These are phyloP conservation scores for Melospiza melodia DNA, from an alignment of 2,113 vertebrate species.

Conservation along the genomic window DNA sequence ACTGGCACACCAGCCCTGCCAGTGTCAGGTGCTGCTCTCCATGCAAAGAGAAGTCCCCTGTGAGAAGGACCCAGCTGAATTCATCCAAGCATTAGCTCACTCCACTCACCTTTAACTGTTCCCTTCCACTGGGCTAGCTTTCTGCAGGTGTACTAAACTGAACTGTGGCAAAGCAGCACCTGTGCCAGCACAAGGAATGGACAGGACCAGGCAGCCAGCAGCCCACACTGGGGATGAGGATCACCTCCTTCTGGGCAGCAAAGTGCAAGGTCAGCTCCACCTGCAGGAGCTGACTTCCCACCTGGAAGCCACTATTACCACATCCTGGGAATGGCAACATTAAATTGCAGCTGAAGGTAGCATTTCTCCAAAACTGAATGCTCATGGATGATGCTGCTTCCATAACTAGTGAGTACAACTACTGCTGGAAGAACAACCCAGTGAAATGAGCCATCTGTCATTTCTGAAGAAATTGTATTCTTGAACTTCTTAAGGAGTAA, in stretches of 20 bases:
- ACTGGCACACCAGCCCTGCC: fast-evolving
- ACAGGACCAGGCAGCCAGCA: neutral
- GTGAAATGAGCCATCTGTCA: neutral
- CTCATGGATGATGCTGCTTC: neutral
- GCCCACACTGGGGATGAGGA: fast-evolving
- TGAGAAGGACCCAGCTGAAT: neutral
- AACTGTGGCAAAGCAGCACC: neutral
- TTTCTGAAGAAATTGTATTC: neutral
- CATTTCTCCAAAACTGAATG: neutral
- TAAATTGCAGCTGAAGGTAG: neutral
- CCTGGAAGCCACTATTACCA: neutral
- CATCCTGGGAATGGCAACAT: neutral
- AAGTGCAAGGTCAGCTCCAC: neutral
- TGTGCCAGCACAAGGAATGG: neutral
- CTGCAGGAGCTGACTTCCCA: neutral
- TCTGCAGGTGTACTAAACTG: neutral
- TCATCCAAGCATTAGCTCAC: neutral
- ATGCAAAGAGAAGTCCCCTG: neutral
- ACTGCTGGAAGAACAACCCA: neutral
- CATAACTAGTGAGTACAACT: neutral
- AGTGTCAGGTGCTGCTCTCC: neutral
- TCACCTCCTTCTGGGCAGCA: neutral
- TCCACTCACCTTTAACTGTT: neutral
- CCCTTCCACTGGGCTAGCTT: neutral
- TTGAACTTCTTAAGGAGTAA: neutral